Conservation (phyloP, 2,888 invertebrate species). For the Boloria euphrosyne region DNA sequence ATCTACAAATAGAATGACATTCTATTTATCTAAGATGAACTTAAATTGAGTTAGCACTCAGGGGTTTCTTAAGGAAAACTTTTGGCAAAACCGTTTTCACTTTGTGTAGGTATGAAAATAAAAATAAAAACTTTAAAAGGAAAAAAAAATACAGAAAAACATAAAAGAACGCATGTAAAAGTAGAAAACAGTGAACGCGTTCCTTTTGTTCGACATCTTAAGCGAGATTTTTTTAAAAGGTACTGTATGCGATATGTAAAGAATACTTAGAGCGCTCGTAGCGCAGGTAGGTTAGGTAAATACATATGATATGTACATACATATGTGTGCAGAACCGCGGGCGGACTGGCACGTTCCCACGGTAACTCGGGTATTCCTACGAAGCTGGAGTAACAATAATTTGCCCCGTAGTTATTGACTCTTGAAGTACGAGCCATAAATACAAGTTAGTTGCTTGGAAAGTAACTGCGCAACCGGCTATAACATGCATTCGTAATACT, state of each 20-base stretch:
- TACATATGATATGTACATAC: constrained; percentile 8
- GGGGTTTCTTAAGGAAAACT: constrained; percentile 29
- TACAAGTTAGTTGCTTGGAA: constrained; percentile 46
- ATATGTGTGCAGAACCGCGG: constrained; percentile 50
- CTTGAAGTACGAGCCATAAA: constrained; percentile 52
- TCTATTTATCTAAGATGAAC: constrained; percentile 46
- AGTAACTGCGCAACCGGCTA: constrained; percentile 42
- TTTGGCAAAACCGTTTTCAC: constrained; percentile 3
- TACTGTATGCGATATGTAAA: constrained; percentile 36
- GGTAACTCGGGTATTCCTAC: constrained; percentile 58
- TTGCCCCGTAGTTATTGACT: constrained; percentile 59
- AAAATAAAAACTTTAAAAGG: constrained; percentile 11
- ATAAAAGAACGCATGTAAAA: constrained; percentile 11
- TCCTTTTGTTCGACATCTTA: constrained; percentile 31
- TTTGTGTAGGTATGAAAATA: background rate
- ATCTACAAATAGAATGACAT: constrained; percentile 49
- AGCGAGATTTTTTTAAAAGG: constrained; percentile 37
- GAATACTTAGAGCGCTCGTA: constrained; percentile 32
- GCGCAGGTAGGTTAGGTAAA: constrained; percentile 30
- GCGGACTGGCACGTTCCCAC: constrained; percentile 64
- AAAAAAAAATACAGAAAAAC: constrained; percentile 6
- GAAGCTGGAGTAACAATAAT: constrained; percentile 60
- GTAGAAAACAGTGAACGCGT: constrained; percentile 25
- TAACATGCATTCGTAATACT: constrained; percentile 39
- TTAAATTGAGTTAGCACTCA: constrained; percentile 42